Evolutionary conservation across 2,888 invertebrate species (phyloP).

Genomic region (Chouioia cunea): DNA sequence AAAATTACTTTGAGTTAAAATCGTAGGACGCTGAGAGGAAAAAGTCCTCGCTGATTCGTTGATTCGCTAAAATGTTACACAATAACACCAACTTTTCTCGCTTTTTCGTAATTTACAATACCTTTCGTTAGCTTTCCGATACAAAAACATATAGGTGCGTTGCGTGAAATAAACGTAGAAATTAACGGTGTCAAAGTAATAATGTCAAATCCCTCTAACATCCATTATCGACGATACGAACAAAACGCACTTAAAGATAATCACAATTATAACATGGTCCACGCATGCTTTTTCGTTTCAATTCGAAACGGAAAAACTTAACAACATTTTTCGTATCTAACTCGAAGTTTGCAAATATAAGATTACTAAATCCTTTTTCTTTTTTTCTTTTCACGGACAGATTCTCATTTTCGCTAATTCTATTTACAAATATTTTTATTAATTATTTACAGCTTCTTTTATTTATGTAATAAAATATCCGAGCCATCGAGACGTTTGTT

Average conservation of each 20-base stretch:
- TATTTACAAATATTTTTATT: conserved; percentile 44
- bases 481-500: conserved; percentile 8
- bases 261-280: conserved; percentile 31
- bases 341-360: conserved; percentile 9
- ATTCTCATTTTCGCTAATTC: conserved; percentile 31
- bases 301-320: conserved; percentile 37
- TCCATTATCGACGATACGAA: not conserved
- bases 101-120: conserved; percentile 35
- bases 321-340: conserved; percentile 27
- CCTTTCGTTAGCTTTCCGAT: conserved; percentile 4
- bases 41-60: conserved; percentile 31
- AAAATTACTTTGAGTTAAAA: conserved; percentile 23
- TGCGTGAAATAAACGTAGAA: not conserved
- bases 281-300: conserved; percentile 5
- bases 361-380: not conserved
- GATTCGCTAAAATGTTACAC: conserved; percentile 42
- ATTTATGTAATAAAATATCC: conserved; percentile 43
- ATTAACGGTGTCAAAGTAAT: not conserved
- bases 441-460: conserved; percentile 38
- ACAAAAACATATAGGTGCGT: conserved; percentile 14
- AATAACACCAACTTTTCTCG: conserved; percentile 25
- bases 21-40: conserved; percentile 8
- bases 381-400: conserved; percentile 26
- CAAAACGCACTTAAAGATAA: not conserved
- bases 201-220: not conserved